Evolutionary conservation across 2,888 invertebrate species (phyloP).

Genomic region (Eristalis arbustorum): DNA sequence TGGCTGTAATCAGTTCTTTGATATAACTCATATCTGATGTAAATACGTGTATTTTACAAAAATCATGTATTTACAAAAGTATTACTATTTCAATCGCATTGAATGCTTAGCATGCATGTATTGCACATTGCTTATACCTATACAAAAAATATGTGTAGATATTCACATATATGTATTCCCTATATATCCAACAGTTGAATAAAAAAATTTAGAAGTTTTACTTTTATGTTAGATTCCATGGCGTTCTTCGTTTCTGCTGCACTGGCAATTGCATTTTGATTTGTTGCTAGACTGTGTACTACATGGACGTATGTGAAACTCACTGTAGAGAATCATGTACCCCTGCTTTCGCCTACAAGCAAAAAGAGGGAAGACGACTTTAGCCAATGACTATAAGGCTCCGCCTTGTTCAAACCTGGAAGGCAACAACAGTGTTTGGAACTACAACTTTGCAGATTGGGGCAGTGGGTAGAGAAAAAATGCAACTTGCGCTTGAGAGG

Average conservation of each 20-base stretch:
- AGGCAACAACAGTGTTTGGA: constrained; percentile 27
- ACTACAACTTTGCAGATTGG: constrained; percentile 27
- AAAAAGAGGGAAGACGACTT: constrained; percentile 76
- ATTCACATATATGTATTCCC: not conserved
- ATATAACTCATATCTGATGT: too few species aligned
- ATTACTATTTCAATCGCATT: not conserved
- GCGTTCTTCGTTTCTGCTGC: constrained; percentile 1
- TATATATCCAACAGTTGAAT: not conserved
- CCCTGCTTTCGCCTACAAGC: constrained; percentile 40
- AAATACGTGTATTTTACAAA: too few species aligned
- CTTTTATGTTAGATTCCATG: constrained; percentile 3
- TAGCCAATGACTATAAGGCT: constrained; percentile 79
- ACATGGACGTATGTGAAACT: not conserved
- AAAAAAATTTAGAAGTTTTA: not conserved
- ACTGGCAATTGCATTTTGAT: constrained; percentile 14
- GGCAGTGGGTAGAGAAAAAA: constrained; percentile 35
- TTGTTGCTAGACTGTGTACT: not conserved
- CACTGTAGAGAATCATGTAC: constrained; percentile 19
- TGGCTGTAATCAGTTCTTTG: too few species aligned
- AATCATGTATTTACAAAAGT: too few species aligned
- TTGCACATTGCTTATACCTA: too few species aligned
- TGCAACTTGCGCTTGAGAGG: constrained; percentile 31
- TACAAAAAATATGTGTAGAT: not conserved
- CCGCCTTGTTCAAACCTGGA: constrained; percentile 75
- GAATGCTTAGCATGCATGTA: not conserved